Conservation (phyloP, 2,888 invertebrate genomes). For the Brachyopa scutellaris region DNA sequence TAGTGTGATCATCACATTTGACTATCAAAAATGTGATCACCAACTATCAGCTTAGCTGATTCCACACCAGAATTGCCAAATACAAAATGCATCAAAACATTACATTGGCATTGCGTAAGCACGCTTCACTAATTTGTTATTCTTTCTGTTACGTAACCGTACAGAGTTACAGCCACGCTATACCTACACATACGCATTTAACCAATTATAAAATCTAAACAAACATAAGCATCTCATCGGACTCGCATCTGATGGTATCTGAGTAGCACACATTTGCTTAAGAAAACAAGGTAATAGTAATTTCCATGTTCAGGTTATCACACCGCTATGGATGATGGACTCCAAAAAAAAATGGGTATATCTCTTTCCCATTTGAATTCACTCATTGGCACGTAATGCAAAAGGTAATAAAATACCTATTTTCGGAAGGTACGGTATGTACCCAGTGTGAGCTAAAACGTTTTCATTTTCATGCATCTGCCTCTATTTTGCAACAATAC, state of each 20-base stretch:
- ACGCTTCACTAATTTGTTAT: constrained; percentile 9
- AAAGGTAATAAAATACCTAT: constrained; percentile 16
- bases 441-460: constrained; percentile 11
- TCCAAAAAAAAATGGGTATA: background rate
- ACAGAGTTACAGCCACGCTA: no score
- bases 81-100: constrained; percentile 9
- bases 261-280: background rate
- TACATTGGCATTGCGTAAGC: constrained; percentile 26
- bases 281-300: background rate
- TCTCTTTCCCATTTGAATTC: background rate
- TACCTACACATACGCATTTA: constrained; percentile 9
- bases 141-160: background rate
- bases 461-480: constrained; percentile 1
- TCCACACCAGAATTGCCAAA: constrained; percentile 9
- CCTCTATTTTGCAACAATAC: background rate
- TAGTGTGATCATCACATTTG: no score
- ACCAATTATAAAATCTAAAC: background rate
- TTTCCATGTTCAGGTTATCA: background rate
- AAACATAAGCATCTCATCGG: constrained; percentile 19
- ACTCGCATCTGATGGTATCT: constrained; percentile 9
- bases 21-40: no score
- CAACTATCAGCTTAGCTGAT: no score
- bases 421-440: constrained; percentile 21
- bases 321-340: background rate
- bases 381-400: constrained; percentile 8